Base-by-base conservation (phyloP, 2,888 invertebrate species). In the Ophion obscuratus region DNA sequence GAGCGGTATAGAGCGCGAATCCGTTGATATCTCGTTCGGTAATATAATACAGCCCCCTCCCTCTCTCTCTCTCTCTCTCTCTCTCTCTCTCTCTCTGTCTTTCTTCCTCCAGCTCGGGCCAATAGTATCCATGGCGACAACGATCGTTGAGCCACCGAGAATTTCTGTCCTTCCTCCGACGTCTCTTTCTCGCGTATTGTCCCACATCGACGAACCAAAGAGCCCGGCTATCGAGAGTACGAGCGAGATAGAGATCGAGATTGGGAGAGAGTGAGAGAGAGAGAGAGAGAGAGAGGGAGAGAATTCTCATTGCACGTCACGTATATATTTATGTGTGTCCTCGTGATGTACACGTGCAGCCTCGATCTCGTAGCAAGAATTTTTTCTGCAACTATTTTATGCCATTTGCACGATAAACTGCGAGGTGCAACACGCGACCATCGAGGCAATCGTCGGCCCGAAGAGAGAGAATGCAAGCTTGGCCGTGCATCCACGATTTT, bases 101-200 rank as follows among this genome's bases (percentile, higher is more conserved):
- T 57, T 57, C 62, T 78, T 75, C 68, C 74, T 84, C 70, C 36
- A 78, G 81, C 74, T 68, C 81, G 74, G 74, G 82, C 85, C 85
- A 85, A 85, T 85, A 85, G 85, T 85, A 85, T 85, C 85, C 85
- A 85, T 85, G 85, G 85, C 79, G 85, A 85, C 85, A 85, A 85
- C 85, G 85, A 85, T 85, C 85, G 82, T 78, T 75, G 78, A 85
- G 84, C 74, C 73, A 71, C 70, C 66, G 75, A 47, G 75, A 24
- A 68, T 79, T 67, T 76, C 84, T 77, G 80, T 84, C 83, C 78
- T 78, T 73, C 76, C 68, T 64, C 70, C 57, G 40, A n/a, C 47
- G 7, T 27, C 67, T 59, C 61, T 79, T 61, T 73, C 78, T 70
- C 44, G 27, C 44, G 53, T 66, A 76, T 76, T 66, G 64, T 76